Evolutionary conservation across 2,888 invertebrate genomes (phyloP), one percentile per base, ranked within the genome.

Genomic region (Himalopsyche japonica): DNA sequence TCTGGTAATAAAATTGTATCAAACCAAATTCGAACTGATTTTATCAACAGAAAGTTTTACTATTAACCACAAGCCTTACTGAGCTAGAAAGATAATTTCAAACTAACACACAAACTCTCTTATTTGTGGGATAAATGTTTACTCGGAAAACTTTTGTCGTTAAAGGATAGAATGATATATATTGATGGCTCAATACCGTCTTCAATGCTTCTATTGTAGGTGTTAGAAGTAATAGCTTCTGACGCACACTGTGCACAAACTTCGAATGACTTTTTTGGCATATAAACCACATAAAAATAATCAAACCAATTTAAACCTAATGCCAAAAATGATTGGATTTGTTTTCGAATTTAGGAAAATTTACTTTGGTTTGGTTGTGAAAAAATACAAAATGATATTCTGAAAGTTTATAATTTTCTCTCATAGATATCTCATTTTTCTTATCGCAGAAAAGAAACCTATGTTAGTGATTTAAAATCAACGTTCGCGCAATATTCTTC

Each of bases 61-160:
- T 18, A 47, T 82, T 82, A 76, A 70, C 47, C 37, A 70, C 70
- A 10, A 37, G 37, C 70, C 64, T 24, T 76, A 37, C 76, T 76
- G 81, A 70, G 32, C 37, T 57, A 77, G 37, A 12, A 15, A 76
- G 82, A 76, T 82, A 82, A 82, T 82, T 82, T 82, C 76, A n/a
- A 37, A n/a, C 81, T 37, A 64, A 30, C 77, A 37, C 37, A 24
- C 77, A 24, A 43, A 77, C 77, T 77, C 77, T 34, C 77, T 37
- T 49, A 37, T 37, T 76, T 43, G 70, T 64, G 57, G 81, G 81
- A 81, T 81, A 30, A 43, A 76, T 82, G 47, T 82, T 82, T 82
- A 82, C 76, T 77, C 20, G 37, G 76, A 77, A 34, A 77, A 77
- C 20, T 77, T 77, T 77, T 43, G 77, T 77, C 77, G 77, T 77